These are phyloP conservation scores for Oreochromis tanganicae DNA, from an alignment of 2,113 vertebrate genomes.

Conservation along the genomic window DNA sequence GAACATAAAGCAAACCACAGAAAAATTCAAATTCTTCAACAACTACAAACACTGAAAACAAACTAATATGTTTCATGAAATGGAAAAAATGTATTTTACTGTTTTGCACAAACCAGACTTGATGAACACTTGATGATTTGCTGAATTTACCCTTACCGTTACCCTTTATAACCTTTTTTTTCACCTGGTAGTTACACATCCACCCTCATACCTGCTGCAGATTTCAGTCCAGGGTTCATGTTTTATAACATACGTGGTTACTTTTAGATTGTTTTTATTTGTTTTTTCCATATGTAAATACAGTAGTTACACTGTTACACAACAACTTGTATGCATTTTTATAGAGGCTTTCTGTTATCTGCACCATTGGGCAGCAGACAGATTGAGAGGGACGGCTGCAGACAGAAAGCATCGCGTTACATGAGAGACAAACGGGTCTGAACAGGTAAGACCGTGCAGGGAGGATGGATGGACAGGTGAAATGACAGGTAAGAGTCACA, in stretches of 20 bases:
- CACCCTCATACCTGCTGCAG: not conserved
- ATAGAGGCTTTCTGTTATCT: not conserved
- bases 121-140: not conserved
- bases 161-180: not conserved
- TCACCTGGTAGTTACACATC: not conserved
- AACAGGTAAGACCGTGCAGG: not conserved
- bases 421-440: not conserved
- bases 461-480: constrained; percentile 1
- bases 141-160: no score
- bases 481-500: not conserved
- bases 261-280: not conserved
- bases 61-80: not conserved
- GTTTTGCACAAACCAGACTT: accelerated
- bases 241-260: accelerated
- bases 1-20: no score
- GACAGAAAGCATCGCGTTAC: not conserved
- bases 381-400: not conserved
- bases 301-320: not conserved
- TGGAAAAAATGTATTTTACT: not conserved
- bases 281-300: not conserved
- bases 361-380: not conserved
- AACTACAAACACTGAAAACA: not conserved
- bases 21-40: not conserved
- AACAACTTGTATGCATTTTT: not conserved
- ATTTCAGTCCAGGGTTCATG: not conserved